A percentile compares a stretch with the other conserved stretches of the same genome.
Conservation (phyloP, 2,113 vertebrate genomes). For the Archocentrus centrarchus region DNA sequence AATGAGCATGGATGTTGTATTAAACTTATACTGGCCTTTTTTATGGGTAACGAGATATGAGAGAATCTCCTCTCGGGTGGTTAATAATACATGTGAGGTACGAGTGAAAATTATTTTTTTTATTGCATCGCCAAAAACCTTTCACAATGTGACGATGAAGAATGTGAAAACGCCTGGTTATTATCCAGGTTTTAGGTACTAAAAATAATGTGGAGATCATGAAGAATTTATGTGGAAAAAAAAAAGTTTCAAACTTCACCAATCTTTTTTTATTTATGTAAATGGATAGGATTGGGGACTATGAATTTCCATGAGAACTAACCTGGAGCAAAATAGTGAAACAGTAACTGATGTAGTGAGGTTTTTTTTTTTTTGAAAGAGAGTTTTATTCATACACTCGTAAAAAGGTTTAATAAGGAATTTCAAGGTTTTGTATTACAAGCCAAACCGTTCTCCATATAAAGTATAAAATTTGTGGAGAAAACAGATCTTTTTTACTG, state of each 20-base stretch:
- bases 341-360: background rate
- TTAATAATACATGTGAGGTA: constrained; percentile 70
- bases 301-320: constrained; percentile 31
- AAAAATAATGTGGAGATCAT: constrained; percentile 52
- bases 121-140: constrained; percentile 61
- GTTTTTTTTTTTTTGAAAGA: background rate
- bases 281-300: constrained; percentile 29
- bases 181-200: constrained; percentile 30
- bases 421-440: background rate
- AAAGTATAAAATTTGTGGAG: background rate
- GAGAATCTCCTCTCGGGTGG: constrained; percentile 35
- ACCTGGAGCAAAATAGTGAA: constrained; percentile 6
- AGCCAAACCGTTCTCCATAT: background rate
- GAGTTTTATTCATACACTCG: background rate
- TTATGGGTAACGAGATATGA: constrained; percentile 65
- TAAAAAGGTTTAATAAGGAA: constrained; percentile 10
- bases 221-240: constrained; percentile 52
- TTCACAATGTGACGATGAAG: constrained; percentile 41
- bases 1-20: constrained; percentile 41
- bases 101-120: constrained; percentile 49
- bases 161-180: constrained; percentile 29
- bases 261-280: constrained; percentile 54
- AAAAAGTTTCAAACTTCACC: constrained; percentile 43
- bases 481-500: background rate
- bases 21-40: constrained; percentile 56